A percentile compares a stretch with the other conserved stretches of the same genome.
These are phyloP conservation scores for Hydra vulgaris DNA, from an alignment of 30 jellyfish, hydroid and myxozoan genomes.

Conservation along the genomic window DNA sequence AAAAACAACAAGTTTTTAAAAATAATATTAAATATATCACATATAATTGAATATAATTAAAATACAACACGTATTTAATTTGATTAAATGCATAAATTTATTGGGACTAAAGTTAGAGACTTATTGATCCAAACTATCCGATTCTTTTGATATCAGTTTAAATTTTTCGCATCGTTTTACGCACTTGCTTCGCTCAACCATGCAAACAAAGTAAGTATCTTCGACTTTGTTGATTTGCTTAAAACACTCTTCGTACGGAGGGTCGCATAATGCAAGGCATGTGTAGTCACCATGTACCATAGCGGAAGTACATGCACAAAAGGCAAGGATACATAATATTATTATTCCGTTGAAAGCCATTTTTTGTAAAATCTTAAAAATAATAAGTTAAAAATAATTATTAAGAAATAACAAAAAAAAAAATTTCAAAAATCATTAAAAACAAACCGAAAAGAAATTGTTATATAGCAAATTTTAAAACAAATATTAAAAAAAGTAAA, in stretches of 20 bases:
- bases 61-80: too few species aligned
- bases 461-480: too few species aligned
- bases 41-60: too few species aligned
- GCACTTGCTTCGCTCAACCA: neutral
- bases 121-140: neutral
- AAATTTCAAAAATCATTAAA: too few species aligned
- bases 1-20: too few species aligned
- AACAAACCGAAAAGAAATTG: neutral
- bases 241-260: neutral
- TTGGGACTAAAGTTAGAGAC: neutral
- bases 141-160: neutral
- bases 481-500: too few species aligned
- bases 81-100: too few species aligned
- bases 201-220: neutral
- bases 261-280: neutral
- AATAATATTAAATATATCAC: too few species aligned
- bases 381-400: too few species aligned
- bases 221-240: neutral
- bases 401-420: too few species aligned
- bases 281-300: neutral
- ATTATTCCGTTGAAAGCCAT: neutral
- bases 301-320: neutral
- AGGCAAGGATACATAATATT: neutral
- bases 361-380: neutral
- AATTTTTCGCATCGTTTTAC: neutral